These are phyloP conservation scores for Trematomus loennbergii DNA, from an alignment of 2,113 vertebrate species.

Conservation along the genomic window DNA sequence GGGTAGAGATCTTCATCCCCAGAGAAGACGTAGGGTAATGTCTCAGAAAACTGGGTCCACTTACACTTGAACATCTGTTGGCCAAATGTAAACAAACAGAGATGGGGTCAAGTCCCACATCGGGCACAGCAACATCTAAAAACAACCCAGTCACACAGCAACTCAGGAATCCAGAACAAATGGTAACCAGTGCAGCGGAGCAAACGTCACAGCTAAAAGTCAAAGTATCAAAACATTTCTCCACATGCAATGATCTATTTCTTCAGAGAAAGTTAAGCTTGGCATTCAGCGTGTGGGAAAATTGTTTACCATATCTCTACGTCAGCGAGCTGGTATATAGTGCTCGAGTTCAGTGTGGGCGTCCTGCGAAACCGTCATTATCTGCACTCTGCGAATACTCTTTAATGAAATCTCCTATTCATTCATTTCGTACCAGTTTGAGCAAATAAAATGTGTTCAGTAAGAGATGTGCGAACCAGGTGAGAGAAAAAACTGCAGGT, in stretches of 20 bases:
- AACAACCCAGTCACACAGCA: conserved; percentile 52
- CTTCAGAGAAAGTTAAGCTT: conserved; percentile 33
- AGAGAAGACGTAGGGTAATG: conserved; percentile 65
- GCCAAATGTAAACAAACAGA: conserved; percentile 71
- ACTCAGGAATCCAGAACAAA: conserved; percentile 51
- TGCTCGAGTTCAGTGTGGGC: conserved; percentile 52
- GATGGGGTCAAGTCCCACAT: conserved; percentile 62
- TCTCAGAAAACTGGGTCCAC: conserved; percentile 61
- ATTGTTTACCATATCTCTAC: conserved; percentile 45
- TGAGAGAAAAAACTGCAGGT: not conserved
- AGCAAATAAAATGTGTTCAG: conserved; percentile 40
- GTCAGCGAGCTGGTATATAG: conserved; percentile 46
- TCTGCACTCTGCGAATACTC: conserved; percentile 44
- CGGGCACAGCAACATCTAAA: conserved; percentile 55
- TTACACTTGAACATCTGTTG: conserved; percentile 63
- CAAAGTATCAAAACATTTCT: conserved; percentile 13
- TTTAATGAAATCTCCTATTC: conserved; percentile 52
- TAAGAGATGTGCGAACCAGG: not conserved
- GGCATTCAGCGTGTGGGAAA: conserved; percentile 25
- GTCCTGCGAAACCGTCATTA: conserved; percentile 52
- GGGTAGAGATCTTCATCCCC: conserved; percentile 51
- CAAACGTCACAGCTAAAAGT: conserved; percentile 7
- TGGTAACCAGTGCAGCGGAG: conserved; percentile 22
- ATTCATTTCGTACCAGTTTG: conserved; percentile 22
- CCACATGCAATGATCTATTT: conserved; percentile 5